A percentile compares a stretch with the other conserved stretches of the same genome.
Conservation (phyloP, 1,140 invertebrate species). For the Apis cerana region DNA sequence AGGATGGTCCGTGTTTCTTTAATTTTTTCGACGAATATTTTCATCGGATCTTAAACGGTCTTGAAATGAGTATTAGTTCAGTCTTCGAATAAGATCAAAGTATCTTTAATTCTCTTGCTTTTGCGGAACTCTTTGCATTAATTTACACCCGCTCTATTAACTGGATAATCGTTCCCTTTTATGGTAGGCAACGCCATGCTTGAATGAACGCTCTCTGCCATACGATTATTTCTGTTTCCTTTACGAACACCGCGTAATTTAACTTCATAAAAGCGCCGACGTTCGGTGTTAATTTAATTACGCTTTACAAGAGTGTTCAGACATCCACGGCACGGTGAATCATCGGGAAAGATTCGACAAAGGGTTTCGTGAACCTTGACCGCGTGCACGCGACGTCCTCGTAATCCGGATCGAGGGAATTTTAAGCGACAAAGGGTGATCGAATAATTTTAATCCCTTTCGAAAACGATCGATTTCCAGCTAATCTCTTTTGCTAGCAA, state of each 20-base stretch:
- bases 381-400: neutral
- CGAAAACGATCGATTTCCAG: neutral
- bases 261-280: neutral
- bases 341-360: neutral
- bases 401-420: slow-evolving; percentile 7
- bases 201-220: neutral
- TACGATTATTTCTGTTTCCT: neutral
- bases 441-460: slow-evolving; percentile 28
- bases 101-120: neutral
- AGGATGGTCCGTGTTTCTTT: too few relatives aligned
- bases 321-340: neutral
- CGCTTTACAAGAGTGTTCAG: neutral
- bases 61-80: too few relatives aligned
- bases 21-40: too few relatives aligned
- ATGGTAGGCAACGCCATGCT: neutral
- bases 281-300: slow-evolving; percentile 15
- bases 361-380: neutral
- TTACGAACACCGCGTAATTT: neutral
- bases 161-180: neutral
- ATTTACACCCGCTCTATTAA: neutral
- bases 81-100: too few relatives aligned
- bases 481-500: too few relatives aligned
- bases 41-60: too few relatives aligned
- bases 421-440: neutral
- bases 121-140: neutral